These are phyloP conservation scores for Alloplasta piceator DNA, from an alignment of 2,888 invertebrate genomes.

Conservation along the genomic window DNA sequence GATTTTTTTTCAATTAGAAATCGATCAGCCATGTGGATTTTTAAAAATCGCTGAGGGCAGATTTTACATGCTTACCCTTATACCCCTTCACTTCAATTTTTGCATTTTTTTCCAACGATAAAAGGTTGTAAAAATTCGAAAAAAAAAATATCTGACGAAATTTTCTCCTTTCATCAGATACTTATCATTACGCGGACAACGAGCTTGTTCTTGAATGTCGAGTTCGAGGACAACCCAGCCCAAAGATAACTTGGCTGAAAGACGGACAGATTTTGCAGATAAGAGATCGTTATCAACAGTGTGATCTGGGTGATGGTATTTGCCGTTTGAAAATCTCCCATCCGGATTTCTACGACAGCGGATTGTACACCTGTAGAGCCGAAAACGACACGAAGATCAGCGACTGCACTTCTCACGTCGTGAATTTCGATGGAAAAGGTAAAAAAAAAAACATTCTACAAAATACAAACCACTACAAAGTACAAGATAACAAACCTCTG, in stretches of 20 bases:
- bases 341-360: constrained; percentile 89
- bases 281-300: constrained; percentile 87
- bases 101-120: neutral
- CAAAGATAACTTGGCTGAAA: constrained; percentile 91
- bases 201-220: constrained; percentile 91
- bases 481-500: neutral
- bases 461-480: neutral
- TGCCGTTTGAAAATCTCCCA: constrained; percentile 88
- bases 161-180: constrained; percentile 84
- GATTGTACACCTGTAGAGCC: constrained; percentile 90
- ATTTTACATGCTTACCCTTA: too few species aligned
- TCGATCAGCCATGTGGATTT: too few species aligned
- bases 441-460: constrained; percentile 63
- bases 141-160: too few species aligned
- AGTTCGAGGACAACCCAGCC: constrained; percentile 89
- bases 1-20: too few species aligned
- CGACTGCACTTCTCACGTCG: constrained; percentile 90
- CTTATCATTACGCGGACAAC: constrained; percentile 89
- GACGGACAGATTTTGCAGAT: constrained; percentile 86
- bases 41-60: too few species aligned
- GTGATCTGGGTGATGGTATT: constrained; percentile 89
- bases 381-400: constrained; percentile 88
- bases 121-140: too few species aligned
- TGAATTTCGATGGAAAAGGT: constrained; percentile 87
- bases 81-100: constrained; percentile 14